Evolutionary conservation across 2,113 vertebrate genomes (phyloP).

Genomic region (Collichthys lucidus): DNA sequence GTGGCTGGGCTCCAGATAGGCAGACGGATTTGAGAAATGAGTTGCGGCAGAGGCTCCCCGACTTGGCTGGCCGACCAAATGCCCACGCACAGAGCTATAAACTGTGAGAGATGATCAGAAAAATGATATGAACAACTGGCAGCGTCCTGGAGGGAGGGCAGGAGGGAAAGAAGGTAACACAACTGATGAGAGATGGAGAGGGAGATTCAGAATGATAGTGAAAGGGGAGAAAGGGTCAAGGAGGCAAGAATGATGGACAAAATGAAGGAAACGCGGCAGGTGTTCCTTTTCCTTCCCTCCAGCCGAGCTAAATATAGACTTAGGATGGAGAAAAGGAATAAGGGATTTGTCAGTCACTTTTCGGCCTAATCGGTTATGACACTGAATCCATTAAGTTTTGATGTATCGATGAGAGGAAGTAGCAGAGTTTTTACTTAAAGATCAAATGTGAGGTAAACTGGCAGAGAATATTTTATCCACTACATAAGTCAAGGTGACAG

Average conservation of each 20-base stretch:
- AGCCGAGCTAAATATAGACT: slow-evolving; percentile 10
- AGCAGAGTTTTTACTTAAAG: not conserved
- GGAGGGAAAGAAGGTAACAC: slow-evolving; percentile 8
- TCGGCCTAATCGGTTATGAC: not conserved
- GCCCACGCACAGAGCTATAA: slow-evolving; percentile 59
- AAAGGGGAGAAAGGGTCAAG: not conserved
- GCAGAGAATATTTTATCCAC: not conserved
- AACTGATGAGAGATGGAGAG: slow-evolving; percentile 35
- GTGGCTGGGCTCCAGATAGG: slow-evolving; percentile 54
- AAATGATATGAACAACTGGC: slow-evolving; percentile 62
- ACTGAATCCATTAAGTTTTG: not conserved
- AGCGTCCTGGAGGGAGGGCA: not conserved
- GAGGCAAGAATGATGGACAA: not conserved
- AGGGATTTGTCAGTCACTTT: not conserved
- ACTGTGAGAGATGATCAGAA: slow-evolving; percentile 62
- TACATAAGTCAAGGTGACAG: too few species aligned
- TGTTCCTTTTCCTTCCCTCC: not conserved
- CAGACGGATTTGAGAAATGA: slow-evolving; percentile 73
- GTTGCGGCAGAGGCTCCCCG: slow-evolving; percentile 34
- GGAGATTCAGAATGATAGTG: not conserved
- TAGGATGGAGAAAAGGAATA: not conserved
- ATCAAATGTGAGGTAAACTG: not conserved
- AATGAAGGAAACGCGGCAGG: not conserved
- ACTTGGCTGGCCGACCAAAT: slow-evolving; percentile 61
- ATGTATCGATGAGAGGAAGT: not conserved